These are phyloP conservation scores for Micropterix aruncella DNA, from an alignment of 2,888 invertebrate species.

Conservation along the genomic window DNA sequence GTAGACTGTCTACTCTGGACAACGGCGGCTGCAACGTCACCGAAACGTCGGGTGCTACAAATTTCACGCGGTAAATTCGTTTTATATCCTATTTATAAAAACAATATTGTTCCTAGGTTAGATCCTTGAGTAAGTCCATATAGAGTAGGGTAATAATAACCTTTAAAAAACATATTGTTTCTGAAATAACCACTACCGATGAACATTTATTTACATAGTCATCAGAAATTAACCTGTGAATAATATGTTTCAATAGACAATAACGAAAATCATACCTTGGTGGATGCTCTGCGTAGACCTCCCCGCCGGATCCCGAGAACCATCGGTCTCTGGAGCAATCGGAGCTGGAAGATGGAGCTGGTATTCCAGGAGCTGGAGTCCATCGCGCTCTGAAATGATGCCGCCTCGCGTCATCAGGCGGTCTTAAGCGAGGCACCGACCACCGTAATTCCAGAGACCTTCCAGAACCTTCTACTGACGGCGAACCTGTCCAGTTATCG, in stretches of 20 bases:
- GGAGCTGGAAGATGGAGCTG: constrained; percentile 24
- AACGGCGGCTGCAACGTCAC: too few species aligned
- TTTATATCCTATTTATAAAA: too few species aligned
- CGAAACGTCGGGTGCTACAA: too few species aligned
- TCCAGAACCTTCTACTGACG: background rate
- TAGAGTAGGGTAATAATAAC: too few species aligned
- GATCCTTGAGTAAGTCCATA: too few species aligned
- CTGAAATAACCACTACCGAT: too few species aligned
- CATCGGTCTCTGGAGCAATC: constrained; percentile 52
- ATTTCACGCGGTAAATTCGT: too few species aligned
- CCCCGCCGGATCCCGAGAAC: constrained; percentile 49
- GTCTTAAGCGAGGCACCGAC: background rate
- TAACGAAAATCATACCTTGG: constrained; percentile 26
- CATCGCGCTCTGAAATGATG: background rate
- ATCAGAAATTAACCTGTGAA: too few species aligned
- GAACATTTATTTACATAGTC: too few species aligned
- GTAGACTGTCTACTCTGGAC: too few species aligned
- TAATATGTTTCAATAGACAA: background rate
- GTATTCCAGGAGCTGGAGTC: background rate
- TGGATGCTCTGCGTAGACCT: constrained; percentile 48
- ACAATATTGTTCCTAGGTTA: too few species aligned
- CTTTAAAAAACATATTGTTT: too few species aligned
- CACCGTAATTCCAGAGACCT: background rate
- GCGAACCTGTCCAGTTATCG: constrained; percentile 42
- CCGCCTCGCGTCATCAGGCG: background rate